These are phyloP conservation scores for Gasterosteus nipponicus DNA, from an alignment of 2,113 vertebrate genomes.

Conservation along the genomic window DNA sequence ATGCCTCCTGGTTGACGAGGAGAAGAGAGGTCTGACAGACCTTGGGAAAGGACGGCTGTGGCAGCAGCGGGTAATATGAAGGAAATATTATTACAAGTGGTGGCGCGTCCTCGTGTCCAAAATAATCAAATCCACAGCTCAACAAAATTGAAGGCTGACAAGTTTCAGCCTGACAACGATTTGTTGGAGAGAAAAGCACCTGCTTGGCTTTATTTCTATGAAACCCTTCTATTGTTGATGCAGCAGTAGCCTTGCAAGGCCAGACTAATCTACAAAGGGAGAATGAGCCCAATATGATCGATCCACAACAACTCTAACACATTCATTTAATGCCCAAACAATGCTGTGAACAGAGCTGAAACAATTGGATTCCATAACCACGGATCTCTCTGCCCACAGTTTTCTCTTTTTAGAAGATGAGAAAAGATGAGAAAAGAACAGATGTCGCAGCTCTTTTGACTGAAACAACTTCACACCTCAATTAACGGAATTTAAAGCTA, in stretches of 20 bases:
- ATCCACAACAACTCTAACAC: neutral
- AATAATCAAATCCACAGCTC: slow-evolving; percentile 16
- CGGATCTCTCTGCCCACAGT: neutral
- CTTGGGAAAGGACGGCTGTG: neutral
- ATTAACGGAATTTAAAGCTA: neutral
- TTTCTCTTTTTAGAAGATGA: neutral
- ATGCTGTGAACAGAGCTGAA: neutral
- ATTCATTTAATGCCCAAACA: neutral
- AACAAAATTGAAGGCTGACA: slow-evolving; percentile 3
- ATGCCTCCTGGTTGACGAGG: neutral
- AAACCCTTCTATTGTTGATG: neutral
- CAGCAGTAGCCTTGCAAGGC: neutral
- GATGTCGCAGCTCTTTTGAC: neutral
- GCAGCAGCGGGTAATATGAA: neutral
- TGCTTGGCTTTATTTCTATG: neutral
- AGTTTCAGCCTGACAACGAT: neutral
- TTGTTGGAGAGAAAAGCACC: neutral
- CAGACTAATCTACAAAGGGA: neutral
- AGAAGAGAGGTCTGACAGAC: neutral
- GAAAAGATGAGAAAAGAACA: neutral
- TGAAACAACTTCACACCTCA: neutral
- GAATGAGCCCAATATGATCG: neutral
- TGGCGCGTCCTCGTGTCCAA: neutral
- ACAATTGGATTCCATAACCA: neutral
- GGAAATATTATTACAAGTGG: neutral